Evolutionary conservation across 2,888 invertebrate species (phyloP), one percentile per base, ranked within the genome.

Genomic region (Cacoxenus indagator): DNA sequence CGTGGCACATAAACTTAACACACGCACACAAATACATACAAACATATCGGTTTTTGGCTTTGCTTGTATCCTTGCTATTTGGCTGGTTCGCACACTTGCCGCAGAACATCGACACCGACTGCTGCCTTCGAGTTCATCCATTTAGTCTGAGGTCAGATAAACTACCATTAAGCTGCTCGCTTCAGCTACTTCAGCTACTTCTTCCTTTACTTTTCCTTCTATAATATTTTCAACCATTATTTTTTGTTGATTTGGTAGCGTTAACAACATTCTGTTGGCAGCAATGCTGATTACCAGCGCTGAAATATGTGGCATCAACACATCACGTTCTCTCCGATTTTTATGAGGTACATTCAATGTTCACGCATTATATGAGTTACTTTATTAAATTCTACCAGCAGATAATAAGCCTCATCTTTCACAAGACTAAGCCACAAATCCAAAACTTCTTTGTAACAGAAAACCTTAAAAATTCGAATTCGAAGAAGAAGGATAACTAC

Each of bases 1-100:
- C 76, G 76, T 76, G 76, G 71, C 68, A 73, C 70, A 73, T 73
- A 73, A 74, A 73, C 73, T 62, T 24, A 64, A 9, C 54, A 11
- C 37, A 59, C 37, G 19, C 51, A 59, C 3, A 17, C n/a, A 19
- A 14, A 22, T 17, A 19, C 45, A 24, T 31, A 62, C 27, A 17
- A 57, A 65, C 27, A 46, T 27, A 37, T 51, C 51, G 11, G 22
- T 51, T 51, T 51, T 48, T 37, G 37, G 37, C 37, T 37, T 37
- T 11, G 37, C 37, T 37, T 37, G 37, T 37, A 37, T 37, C 37
- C 37, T 37, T 37, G 37, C 37, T 0, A 14, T 1, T 14, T 37
- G 17, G 8, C 48, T 55, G 14, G 55, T 27, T 27, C 27, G 17
- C 55, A 11, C 27, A 27, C 55, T 55, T 55, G 14, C 6, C 17